phyloP scores from a whole-genome alignment of 2,113 vertebrate genomes.

The Hemiscyllium ocellatum region DNA sequence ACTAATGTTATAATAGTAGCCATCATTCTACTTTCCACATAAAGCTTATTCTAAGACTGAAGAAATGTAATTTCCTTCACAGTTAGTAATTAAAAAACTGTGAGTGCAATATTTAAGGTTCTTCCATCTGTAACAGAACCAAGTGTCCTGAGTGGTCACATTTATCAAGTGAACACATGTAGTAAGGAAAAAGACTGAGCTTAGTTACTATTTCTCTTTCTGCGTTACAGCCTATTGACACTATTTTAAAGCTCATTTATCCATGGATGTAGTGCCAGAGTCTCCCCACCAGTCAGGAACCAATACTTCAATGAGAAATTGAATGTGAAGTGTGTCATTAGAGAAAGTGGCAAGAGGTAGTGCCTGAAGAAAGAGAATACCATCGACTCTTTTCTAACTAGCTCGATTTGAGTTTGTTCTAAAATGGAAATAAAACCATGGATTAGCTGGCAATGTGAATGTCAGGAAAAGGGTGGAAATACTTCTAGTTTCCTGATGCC shows the following conservation, averaged over 20 bases:
- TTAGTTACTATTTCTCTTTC: neutral
- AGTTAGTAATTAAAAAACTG: neutral
- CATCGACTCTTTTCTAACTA: neutral
- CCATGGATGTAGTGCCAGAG: neutral
- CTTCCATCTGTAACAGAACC: neutral
- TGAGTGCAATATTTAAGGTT: neutral
- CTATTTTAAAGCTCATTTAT: neutral
- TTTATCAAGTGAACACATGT: neutral
- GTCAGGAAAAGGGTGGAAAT: constrained; percentile 37
- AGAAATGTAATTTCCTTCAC: neutral
- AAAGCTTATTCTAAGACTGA: no score
- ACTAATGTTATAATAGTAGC: no score
- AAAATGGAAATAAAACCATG: neutral
- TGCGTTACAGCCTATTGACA: neutral
- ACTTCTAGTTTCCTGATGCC: constrained; percentile 11
- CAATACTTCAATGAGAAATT: neutral
- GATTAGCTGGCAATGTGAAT: neutral
- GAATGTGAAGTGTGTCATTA: no score
- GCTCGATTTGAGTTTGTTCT: neutral
- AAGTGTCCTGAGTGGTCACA: neutral
- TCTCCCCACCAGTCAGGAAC: neutral
- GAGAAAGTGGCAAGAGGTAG: neutral
- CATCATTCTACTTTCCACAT: no score
- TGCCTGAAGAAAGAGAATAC: neutral
- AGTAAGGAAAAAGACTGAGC: neutral